A percentile compares a stretch with the other conserved stretches of the same genome.
Conservation (phyloP, 2,797 vertebrate species). For the Catharus ustulatus region DNA sequence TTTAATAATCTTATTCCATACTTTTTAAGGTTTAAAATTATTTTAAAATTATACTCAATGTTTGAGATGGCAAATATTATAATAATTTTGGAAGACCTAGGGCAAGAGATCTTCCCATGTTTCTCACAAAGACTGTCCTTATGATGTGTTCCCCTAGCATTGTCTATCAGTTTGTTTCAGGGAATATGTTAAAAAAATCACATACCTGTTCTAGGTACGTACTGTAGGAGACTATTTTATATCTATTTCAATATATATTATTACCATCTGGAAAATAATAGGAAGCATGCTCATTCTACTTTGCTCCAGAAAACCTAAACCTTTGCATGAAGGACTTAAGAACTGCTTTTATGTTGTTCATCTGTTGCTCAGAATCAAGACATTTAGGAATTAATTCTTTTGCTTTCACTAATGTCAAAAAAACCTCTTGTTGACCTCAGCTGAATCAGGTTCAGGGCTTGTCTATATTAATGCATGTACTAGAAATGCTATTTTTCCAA, state of each 20-base stretch:
- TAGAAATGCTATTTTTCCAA: slow-evolving; percentile 41
- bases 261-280: not conserved
- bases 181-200: not conserved
- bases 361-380: slow-evolving; percentile 8
- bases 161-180: not conserved
- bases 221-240: not conserved
- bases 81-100: not conserved
- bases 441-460: slow-evolving; percentile 3
- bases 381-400: not conserved
- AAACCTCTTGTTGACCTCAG: not conserved
- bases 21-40: not conserved
- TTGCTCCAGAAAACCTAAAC: slow-evolving; percentile 19
- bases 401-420: not conserved
- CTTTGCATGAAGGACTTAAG: slow-evolving; percentile 30
- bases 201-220: not conserved
- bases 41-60: not conserved
- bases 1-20: not conserved
- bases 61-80: not conserved
- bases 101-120: not conserved
- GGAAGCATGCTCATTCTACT: slow-evolving; percentile 15
- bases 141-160: not conserved
- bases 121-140: not conserved
- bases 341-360: not conserved
- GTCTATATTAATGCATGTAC: slow-evolving; percentile 9
- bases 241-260: not conserved